Conservation (phyloP, 37 sponge, comb jelly and placozoan genomes). For the Beroe ovata region DNA sequence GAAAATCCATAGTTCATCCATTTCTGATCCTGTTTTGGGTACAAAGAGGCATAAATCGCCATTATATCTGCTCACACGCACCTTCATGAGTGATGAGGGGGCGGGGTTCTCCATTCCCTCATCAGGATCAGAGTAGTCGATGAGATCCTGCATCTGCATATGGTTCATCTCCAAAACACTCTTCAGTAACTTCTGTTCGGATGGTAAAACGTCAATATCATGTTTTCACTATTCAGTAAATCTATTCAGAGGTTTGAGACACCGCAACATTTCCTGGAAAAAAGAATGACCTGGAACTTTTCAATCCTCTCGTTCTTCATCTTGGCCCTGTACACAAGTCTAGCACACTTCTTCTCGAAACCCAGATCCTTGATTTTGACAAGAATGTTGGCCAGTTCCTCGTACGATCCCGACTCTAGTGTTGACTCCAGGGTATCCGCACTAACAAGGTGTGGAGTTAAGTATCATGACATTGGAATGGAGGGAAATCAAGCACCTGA, state of each 20-base stretch:
- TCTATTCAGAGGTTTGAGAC: too few species aligned
- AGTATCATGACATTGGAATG: too few species aligned
- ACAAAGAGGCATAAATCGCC: too few species aligned
- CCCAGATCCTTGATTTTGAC: slow-evolving; percentile 25
- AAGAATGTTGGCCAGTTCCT: slow-evolving; percentile 45
- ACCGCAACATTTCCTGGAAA: too few species aligned
- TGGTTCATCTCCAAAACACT: slow-evolving; percentile 46
- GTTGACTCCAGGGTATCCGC: slow-evolving; percentile 15
- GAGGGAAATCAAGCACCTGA: too few species aligned
- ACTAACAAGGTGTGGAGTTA: too few species aligned
- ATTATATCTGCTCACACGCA: too few species aligned
- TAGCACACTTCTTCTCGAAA: slow-evolving; percentile 60
- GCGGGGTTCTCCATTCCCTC: slow-evolving; percentile 45
- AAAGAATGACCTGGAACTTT: slow-evolving; percentile 63
- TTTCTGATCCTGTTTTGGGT: too few species aligned
- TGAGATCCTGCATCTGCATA: slow-evolving; percentile 67
- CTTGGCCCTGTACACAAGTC: slow-evolving; percentile 33
- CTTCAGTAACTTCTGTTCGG: slow-evolving; percentile 18
- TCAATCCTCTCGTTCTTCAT: slow-evolving; percentile 32
- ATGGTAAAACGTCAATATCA: too few species aligned
- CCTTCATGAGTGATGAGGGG: slow-evolving; percentile 19
- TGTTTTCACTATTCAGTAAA: too few species aligned
- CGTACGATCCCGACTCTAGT: slow-evolving; percentile 25
- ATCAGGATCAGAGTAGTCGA: slow-evolving; percentile 55
- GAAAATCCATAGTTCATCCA: too few species aligned